Evolutionary conservation across 2,888 invertebrate genomes (phyloP).

Genomic region (Salticus scenicus): DNA sequence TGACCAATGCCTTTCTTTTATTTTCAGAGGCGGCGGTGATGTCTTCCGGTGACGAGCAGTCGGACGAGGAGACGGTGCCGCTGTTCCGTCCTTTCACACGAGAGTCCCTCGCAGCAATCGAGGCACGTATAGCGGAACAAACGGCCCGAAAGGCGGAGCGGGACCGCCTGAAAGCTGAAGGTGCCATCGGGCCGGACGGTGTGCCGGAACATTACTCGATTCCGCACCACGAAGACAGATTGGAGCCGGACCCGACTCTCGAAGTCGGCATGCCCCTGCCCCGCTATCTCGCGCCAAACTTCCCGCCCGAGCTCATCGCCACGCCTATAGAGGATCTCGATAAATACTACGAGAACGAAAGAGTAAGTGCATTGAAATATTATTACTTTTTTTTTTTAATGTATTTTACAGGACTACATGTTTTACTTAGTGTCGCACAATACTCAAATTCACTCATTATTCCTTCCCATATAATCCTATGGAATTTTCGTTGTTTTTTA

Average conservation of each 20-base stretch:
- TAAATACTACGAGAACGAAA: conserved; percentile 94
- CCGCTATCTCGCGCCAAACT: conserved; percentile 93
- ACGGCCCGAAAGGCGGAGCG: conserved; percentile 94
- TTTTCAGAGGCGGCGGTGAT: conserved; percentile 46
- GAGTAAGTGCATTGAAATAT: conserved; percentile 82
- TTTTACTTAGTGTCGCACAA: too few species aligned
- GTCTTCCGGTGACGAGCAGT: conserved; percentile 67
- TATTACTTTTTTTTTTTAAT: neutral
- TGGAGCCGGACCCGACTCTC: conserved; percentile 96
- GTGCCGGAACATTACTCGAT: conserved; percentile 80
- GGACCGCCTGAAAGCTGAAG: conserved; percentile 84
- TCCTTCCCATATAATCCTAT: too few species aligned
- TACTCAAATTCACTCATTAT: too few species aligned
- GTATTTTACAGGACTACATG: too few species aligned
- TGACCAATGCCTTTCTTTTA: too few species aligned
- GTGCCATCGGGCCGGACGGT: conserved; percentile 60
- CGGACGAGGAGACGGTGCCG: conserved; percentile 74
- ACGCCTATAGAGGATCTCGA: conserved; percentile 99
- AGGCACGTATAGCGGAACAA: conserved; percentile 96
- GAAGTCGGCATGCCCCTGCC: conserved; percentile 97
- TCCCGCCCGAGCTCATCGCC: conserved; percentile 95
- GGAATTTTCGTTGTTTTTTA: too few species aligned
- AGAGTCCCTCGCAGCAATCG: conserved; percentile 96
- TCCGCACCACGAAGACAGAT: conserved; percentile 97
- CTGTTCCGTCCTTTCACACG: conserved; percentile 98